A percentile compares a stretch with the other conserved stretches of the same genome.
Evolutionary conservation across 30 jellyfish, hydroid and myxozoan species (phyloP).

Genomic region (Cassiopea andromeda): DNA sequence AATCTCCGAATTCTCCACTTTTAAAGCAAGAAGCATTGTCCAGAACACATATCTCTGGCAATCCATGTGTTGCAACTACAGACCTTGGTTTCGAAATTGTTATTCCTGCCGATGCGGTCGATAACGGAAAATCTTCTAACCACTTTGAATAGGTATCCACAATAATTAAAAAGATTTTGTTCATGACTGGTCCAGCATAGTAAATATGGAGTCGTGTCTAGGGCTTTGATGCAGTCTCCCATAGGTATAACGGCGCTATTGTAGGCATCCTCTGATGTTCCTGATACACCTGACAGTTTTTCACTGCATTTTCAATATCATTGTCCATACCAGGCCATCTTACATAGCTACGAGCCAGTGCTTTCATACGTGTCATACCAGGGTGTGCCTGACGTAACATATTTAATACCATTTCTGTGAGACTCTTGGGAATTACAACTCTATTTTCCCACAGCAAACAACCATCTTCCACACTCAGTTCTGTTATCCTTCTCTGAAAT

Average conservation of each 20-base stretch:
- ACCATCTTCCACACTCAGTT: slow-evolving; percentile 66
- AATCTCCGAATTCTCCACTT: too few relatives aligned
- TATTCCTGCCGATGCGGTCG: too few relatives aligned
- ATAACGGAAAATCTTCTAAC: not conserved
- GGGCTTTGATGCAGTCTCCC: slow-evolving; percentile 68
- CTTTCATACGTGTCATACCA: slow-evolving; percentile 61
- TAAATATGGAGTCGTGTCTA: slow-evolving; percentile 54
- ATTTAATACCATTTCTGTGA: slow-evolving; percentile 57
- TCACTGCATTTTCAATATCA: slow-evolving; percentile 44
- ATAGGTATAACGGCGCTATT: slow-evolving; percentile 43
- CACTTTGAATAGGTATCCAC: slow-evolving; percentile 57
- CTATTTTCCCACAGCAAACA: slow-evolving; percentile 68
- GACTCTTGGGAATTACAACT: slow-evolving; percentile 57
- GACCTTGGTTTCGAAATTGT: too few relatives aligned
- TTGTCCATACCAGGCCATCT: slow-evolving; percentile 71
- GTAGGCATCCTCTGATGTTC: slow-evolving; percentile 58
- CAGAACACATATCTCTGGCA: too few relatives aligned
- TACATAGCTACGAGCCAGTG: slow-evolving; percentile 62
- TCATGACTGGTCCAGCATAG: slow-evolving; percentile 65
- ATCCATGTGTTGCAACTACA: too few relatives aligned
- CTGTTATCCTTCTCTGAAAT: slow-evolving; percentile 50
- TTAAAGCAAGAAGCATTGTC: too few relatives aligned
- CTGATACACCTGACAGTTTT: slow-evolving; percentile 31
- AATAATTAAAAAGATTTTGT: slow-evolving; percentile 58
- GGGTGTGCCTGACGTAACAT: slow-evolving; percentile 62